Conservation (phyloP, 2,113 vertebrate species). For the Macroglossus sobrinus region DNA sequence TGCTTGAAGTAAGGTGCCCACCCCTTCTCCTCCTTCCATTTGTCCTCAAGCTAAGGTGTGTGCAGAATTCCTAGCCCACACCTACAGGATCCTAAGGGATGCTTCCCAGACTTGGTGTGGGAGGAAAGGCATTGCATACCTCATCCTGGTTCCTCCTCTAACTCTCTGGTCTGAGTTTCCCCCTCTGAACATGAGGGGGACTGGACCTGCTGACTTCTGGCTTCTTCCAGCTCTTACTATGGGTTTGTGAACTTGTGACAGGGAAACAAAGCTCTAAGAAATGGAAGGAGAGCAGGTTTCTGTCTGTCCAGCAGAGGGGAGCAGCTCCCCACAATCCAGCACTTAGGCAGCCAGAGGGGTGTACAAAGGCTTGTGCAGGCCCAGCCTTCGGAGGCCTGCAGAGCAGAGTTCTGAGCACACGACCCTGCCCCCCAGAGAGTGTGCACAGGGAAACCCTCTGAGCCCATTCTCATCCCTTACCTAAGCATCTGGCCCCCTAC, state of each 20-base stretch:
- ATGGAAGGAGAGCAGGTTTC: neutral
- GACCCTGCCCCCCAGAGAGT: neutral
- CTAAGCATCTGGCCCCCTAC: neutral
- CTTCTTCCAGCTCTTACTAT: neutral
- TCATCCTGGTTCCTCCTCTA: neutral
- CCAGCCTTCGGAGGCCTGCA: neutral
- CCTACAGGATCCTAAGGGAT: neutral
- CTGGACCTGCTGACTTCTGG: neutral
- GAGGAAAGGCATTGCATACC: neutral
- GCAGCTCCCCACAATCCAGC: conserved; percentile 17
- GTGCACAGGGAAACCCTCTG: neutral
- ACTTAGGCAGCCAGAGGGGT: accelerated
- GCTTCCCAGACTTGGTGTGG: neutral
- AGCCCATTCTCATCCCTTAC: neutral
- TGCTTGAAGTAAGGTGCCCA: neutral
- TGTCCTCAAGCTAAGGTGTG: neutral
- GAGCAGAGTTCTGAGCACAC: neutral
- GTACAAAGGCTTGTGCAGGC: accelerated
- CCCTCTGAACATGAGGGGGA: neutral
- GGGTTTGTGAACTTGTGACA: neutral
- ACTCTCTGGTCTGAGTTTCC: neutral
- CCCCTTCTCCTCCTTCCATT: neutral
- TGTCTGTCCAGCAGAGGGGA: conserved; percentile 60
- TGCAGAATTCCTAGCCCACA: neutral
- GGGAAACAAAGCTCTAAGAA: neutral